These are phyloP conservation scores for Sporophila hypoxantha DNA, from an alignment of 2,113 vertebrate species.

Conservation along the genomic window DNA sequence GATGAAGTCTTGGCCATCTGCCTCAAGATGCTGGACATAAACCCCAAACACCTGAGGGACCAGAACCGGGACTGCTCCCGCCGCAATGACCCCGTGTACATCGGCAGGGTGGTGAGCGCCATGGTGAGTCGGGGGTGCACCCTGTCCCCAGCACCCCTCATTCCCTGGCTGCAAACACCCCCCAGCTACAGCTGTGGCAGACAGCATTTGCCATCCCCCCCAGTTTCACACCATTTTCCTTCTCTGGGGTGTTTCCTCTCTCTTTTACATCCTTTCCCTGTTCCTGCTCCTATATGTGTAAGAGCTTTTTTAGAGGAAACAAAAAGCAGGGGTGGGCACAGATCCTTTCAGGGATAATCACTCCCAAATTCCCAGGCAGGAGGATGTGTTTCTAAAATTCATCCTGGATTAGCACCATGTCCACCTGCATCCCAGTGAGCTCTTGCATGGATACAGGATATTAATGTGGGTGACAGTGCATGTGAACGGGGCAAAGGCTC, in stretches of 20 bases:
- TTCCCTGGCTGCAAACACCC: neutral
- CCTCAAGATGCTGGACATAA: slow-evolving; percentile 78
- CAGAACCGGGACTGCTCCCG: slow-evolving; percentile 70
- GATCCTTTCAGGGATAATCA: neutral
- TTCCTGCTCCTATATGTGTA: fast-evolving
- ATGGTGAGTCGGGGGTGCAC: slow-evolving; percentile 72
- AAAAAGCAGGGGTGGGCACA: neutral
- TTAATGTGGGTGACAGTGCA: fast-evolving
- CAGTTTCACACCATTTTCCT: neutral
- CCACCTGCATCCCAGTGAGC: neutral
- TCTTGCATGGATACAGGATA: neutral
- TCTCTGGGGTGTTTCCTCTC: neutral
- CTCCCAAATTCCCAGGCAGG: neutral
- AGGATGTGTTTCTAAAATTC: neutral
- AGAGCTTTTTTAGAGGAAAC: neutral
- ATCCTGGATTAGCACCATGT: neutral
- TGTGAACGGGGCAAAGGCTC: neutral
- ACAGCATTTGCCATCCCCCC: neutral
- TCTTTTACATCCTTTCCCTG: neutral
- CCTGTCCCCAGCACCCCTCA: neutral
- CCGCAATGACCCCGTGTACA: slow-evolving; percentile 74
- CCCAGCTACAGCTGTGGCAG: neutral
- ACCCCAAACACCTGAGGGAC: slow-evolving; percentile 77
- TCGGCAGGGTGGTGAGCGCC: slow-evolving; percentile 82
- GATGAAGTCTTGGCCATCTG: slow-evolving; percentile 76